Percentiles rank a stretch among this genome's conserved stretches.
These are phyloP conservation scores for Cephalopterus ornatus DNA, from an alignment of 2,113 vertebrate genomes.

Conservation along the genomic window DNA sequence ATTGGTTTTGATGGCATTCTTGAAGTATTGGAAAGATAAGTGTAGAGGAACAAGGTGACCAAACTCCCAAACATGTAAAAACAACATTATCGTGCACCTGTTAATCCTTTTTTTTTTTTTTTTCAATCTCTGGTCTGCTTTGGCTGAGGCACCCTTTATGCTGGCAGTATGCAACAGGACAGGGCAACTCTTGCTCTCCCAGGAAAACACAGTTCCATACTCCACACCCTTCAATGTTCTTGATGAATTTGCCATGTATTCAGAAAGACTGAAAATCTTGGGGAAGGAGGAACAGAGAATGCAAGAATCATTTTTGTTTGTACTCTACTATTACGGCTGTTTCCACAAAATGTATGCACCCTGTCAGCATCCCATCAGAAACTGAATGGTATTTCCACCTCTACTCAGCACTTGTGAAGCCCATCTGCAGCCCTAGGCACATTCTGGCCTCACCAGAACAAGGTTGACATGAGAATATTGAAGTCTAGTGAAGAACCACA, in stretches of 20 bases:
- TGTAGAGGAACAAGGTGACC: background rate
- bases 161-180: background rate
- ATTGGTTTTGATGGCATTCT: background rate
- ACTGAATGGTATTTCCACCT: background rate
- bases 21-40: background rate
- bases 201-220: background rate
- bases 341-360: background rate
- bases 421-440: background rate
- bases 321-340: background rate
- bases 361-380: background rate
- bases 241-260: background rate
- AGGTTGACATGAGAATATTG: background rate
- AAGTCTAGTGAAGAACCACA: background rate
- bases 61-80: background rate
- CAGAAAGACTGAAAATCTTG: background rate
- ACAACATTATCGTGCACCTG: background rate
- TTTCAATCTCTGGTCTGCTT: background rate
- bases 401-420: background rate
- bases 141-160: background rate
- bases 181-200: background rate
- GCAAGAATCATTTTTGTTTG: background rate
- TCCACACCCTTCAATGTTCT: background rate
- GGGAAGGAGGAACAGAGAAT: background rate
- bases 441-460: background rate
- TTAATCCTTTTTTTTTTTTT: background rate